A percentile compares a stretch with the other conserved stretches of the same genome.
Evolutionary conservation across 2,888 invertebrate species (phyloP).

Genomic region (Gibbula magus): DNA sequence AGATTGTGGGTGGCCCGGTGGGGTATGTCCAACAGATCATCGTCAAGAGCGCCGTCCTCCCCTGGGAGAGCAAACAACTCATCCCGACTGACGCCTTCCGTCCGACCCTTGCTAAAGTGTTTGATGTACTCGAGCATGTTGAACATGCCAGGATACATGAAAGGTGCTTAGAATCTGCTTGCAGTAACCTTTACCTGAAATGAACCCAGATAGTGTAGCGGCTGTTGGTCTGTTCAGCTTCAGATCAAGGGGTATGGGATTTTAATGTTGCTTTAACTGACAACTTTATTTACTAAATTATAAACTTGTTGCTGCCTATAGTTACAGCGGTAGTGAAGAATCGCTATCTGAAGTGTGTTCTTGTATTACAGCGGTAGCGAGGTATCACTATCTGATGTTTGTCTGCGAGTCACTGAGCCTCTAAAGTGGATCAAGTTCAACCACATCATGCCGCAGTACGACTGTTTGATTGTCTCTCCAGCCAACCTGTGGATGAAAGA

Average conservation of each 20-base stretch:
- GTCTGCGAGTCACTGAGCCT: conserved; percentile 85
- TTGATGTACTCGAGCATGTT: conserved; percentile 89
- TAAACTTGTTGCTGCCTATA: too few species aligned
- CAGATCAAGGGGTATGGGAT: too few species aligned
- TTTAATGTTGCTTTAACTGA: too few species aligned
- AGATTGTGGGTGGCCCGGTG: conserved; percentile 77
- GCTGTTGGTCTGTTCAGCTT: too few species aligned
- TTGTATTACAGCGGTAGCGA: conserved; percentile 48
- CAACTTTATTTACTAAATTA: too few species aligned
- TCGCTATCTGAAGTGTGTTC: too few species aligned
- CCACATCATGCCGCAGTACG: conserved; percentile 87
- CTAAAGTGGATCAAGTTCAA: conserved; percentile 76
- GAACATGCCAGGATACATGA: conserved; percentile 87
- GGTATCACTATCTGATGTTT: conserved; percentile 86
- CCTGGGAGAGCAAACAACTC: conserved; percentile 87
- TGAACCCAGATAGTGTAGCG: too few species aligned
- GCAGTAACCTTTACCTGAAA: too few species aligned
- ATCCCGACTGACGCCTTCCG: conserved; percentile 92
- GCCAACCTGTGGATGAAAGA: conserved; percentile 89
- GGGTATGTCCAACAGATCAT: conserved; percentile 77
- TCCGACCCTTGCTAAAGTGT: conserved; percentile 91
- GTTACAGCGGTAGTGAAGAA: too few species aligned
- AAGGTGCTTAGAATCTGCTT: conserved; percentile 77
- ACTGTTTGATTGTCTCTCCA: conserved; percentile 92
- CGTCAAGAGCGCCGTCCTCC: conserved; percentile 83